Percentiles rank a stretch among this genome's conserved stretches.
Evolutionary conservation across 2,113 vertebrate genomes (phyloP).

Genomic region (Malurus elegans): DNA sequence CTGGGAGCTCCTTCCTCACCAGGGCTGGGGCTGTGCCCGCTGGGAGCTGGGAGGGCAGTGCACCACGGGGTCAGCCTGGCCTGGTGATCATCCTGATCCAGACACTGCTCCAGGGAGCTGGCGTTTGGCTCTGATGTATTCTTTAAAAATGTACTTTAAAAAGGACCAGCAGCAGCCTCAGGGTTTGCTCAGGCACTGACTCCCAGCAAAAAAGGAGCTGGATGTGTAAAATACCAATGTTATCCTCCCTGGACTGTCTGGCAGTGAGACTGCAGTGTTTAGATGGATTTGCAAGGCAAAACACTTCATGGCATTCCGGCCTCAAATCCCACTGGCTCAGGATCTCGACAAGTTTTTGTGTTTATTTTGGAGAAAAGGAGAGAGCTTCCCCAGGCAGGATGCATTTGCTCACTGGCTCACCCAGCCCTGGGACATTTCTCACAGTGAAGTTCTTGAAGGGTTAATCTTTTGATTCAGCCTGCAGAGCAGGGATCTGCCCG

Average conservation of each 20-base stretch:
- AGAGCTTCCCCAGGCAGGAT: neutral
- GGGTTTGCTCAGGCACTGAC: neutral
- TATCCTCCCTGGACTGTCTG: neutral
- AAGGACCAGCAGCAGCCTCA: neutral
- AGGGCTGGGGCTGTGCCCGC: neutral
- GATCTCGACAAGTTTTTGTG: neutral
- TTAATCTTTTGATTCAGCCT: neutral
- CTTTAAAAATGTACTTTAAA: neutral
- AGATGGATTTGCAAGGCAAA: neutral
- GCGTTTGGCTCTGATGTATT: neutral
- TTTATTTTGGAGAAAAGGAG: neutral
- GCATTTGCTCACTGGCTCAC: rapidly evolving
- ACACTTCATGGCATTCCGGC: neutral
- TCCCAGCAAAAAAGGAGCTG: neutral
- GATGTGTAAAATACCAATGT: neutral
- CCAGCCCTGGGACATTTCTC: neutral
- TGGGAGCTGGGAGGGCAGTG: neutral
- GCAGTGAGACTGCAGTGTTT: neutral
- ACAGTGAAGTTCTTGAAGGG: neutral
- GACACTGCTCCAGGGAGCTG: rapidly evolving
- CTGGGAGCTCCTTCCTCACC: neutral
- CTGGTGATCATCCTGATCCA: rapidly evolving
- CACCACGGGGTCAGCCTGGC: rapidly evolving
- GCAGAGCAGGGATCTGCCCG: neutral
- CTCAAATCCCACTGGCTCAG: neutral